Base-by-base conservation (phyloP, 2,888 invertebrate genomes). In the Drosophila flavopinicola region DNA sequence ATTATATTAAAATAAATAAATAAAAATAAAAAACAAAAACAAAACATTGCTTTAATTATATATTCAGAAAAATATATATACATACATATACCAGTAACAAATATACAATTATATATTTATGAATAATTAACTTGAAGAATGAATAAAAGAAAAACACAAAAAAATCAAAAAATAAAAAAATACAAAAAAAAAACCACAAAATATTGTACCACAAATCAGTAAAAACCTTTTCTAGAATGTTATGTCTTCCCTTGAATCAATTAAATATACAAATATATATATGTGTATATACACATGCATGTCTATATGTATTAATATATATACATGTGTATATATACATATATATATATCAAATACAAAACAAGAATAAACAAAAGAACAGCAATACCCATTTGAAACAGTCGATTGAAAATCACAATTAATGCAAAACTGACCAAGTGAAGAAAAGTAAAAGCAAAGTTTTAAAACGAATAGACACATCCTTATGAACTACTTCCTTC, bases 171-270 rank as follows among this genome's bases (percentile, higher is more conserved):
- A 42, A 54, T 54, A 48, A 71, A 54, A 44, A 67, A 71, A 48
- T 60, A 23, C 0, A 32, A 15, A 17, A 39, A 25, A 10, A 20
- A 20, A 47, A 3, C 15, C 54, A 48, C 20, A 45, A 64, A 47
- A 52, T 72, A 72, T 66, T 72, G 47, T 68, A 68, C 51, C 66
- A 66, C 47, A 72, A 73, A 73, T 76, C 69, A 85, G 78, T 82
- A 75, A 83, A 73, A 85, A 86, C 79, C 87, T 84, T 84, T 86
- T 86, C 84, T 84, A 82, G 80, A 86, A 85, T 84, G 82, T 86
- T 84, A 85, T 83, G 82, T 82, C 82, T 82, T 82, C 82, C 82
- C 82, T 84, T 86, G 72, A 80, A 82, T 86, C 82, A 82, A 82
- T 82, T 82, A 82, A 63, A 65, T 39, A 52, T 13, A 15, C n/a